phyloP scores from a whole-genome alignment of 2,888 invertebrate species.

The Brachynemurus nebulosus region DNA sequence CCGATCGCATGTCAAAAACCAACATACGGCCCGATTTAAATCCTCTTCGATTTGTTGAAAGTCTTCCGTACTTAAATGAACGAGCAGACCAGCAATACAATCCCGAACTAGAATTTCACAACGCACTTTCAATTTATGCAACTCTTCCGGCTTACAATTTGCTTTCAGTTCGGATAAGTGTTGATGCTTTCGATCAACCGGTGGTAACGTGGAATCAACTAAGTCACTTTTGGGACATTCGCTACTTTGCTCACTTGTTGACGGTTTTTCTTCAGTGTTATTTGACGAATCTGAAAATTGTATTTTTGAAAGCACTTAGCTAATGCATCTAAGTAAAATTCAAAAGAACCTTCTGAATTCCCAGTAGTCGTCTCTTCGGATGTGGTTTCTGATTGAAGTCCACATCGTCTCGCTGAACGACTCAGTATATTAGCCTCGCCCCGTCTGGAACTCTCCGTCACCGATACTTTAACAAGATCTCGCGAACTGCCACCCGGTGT shows the following conservation, averaged over 20 bases:
- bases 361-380: background rate
- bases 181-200: conserved; percentile 51
- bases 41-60: conserved; percentile 83
- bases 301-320: background rate
- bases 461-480: conserved; percentile 25
- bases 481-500: conserved; percentile 24
- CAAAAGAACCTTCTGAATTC: background rate
- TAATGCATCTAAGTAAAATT: background rate
- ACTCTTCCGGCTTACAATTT: conserved; percentile 65
- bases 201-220: conserved; percentile 57
- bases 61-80: conserved; percentile 67
- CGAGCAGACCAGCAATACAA: conserved; percentile 66
- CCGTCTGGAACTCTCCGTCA: conserved; percentile 15
- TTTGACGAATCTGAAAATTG: background rate
- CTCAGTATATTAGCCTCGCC: background rate
- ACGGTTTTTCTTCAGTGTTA: conserved; percentile 1
- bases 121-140: conserved; percentile 56
- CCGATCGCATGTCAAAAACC: conserved; percentile 83
- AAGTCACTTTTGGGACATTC: conserved; percentile 40
- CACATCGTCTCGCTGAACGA: background rate
- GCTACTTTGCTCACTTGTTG: background rate
- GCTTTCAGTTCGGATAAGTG: conserved; percentile 55
- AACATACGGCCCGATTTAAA: conserved; percentile 77
- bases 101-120: conserved; percentile 57
- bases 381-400: conserved; percentile 1